Evolutionary conservation across 2,113 vertebrate species (phyloP).

Genomic region (Heteronetta atricapilla): DNA sequence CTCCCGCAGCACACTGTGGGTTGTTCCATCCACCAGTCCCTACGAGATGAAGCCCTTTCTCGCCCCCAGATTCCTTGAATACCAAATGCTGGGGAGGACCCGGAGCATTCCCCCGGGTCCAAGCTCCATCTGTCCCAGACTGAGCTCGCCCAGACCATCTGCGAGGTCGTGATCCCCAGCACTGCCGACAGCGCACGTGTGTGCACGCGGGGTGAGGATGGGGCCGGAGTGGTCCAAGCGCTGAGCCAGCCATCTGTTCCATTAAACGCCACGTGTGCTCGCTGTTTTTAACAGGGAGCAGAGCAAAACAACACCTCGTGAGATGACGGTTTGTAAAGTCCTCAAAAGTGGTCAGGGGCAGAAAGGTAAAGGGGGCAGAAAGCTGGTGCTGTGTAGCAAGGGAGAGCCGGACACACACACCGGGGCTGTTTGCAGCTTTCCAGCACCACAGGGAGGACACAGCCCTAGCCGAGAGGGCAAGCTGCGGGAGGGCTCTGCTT

Average conservation of each 20-base stretch:
- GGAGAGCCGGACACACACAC: background rate
- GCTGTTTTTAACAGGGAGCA: background rate
- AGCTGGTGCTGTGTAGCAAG: background rate
- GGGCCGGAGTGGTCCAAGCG: rapidly evolving
- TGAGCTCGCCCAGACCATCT: background rate
- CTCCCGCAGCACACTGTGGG: rapidly evolving
- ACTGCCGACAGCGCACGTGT: background rate
- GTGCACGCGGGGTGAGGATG: background rate
- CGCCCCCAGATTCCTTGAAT: rapidly evolving
- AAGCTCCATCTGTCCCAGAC: background rate
- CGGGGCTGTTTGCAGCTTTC: background rate
- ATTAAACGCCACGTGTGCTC: background rate
- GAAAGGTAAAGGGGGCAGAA: background rate
- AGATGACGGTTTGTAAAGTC: background rate
- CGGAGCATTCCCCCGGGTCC: background rate
- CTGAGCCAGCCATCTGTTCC: background rate
- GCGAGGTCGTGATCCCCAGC: background rate
- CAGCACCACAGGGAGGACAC: background rate
- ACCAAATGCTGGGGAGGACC: background rate
- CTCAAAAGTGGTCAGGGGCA: background rate
- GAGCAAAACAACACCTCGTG: background rate
- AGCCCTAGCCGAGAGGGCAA: background rate
- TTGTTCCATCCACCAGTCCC: background rate
- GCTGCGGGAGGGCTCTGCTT: background rate
- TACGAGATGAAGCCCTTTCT: rapidly evolving